Percentiles rank a stretch among this genome's conserved stretches.
These are phyloP conservation scores for Trachelus iudaicus DNA, from an alignment of 2,888 invertebrate genomes.

Conservation along the genomic window DNA sequence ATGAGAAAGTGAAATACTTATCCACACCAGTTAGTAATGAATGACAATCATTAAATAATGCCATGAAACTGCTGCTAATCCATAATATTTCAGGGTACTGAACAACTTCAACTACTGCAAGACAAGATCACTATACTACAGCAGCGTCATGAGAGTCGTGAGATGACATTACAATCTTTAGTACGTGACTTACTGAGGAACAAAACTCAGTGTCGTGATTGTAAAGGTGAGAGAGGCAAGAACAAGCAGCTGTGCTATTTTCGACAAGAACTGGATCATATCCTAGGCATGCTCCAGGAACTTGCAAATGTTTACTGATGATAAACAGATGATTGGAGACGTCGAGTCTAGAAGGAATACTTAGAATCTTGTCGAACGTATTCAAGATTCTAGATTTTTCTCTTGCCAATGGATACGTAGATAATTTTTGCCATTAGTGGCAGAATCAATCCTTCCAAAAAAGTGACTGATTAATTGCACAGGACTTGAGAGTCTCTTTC, in stretches of 20 bases:
- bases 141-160: conserved; percentile 61
- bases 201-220: conserved; percentile 57
- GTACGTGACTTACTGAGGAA: conserved; percentile 59
- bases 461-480: not conserved
- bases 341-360: not conserved
- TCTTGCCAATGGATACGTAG: not conserved
- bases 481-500: not conserved
- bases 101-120: conserved; percentile 57
- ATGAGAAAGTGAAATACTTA: conserved; percentile 59
- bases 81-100: conserved; percentile 48
- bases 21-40: conserved; percentile 50
- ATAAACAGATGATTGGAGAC: not conserved
- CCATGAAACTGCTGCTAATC: not conserved
- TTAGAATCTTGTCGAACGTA: not conserved
- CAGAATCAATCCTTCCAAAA: not conserved
- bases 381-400: not conserved
- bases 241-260: conserved; percentile 58
- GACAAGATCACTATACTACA: conserved; percentile 59
- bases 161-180: conserved; percentile 58
- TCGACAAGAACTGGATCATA: conserved; percentile 60
- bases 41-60: not conserved
- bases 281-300: conserved; percentile 60
- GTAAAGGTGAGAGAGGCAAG: conserved; percentile 52
- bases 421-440: not conserved
- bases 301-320: conserved; percentile 52